A percentile compares a stretch with the other conserved stretches of the same genome.
Conservation (phyloP, 2,113 vertebrate genomes). For the Oxyura jamaicensis region DNA sequence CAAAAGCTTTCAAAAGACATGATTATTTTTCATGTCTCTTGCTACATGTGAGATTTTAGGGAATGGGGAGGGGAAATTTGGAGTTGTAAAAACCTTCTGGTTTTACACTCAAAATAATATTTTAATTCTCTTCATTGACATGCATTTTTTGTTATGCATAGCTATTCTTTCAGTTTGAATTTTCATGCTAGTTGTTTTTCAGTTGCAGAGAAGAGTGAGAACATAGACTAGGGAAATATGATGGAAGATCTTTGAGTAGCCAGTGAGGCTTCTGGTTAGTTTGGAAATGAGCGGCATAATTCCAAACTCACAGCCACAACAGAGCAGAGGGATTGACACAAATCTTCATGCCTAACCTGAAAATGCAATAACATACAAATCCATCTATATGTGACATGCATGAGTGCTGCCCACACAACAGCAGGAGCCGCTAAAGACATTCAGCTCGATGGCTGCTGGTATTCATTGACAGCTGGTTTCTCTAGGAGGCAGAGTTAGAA, state of each 20-base stretch:
- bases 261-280: not conserved
- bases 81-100: not conserved
- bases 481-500: not conserved
- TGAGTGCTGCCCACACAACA: not conserved
- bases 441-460: not conserved
- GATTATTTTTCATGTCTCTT: no score
- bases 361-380: not conserved
- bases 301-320: accelerated
- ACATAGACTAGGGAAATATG: not conserved
- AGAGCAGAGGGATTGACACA: not conserved
- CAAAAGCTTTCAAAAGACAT: no score
- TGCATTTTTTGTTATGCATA: not conserved
- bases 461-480: not conserved
- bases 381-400: not conserved
- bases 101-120: not conserved
- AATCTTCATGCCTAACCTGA: not conserved
- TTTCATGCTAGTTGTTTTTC: not conserved
- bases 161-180: not conserved
- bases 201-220: not conserved
- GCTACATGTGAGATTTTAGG: not conserved
- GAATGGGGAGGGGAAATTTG: not conserved
- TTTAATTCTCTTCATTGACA: not conserved
- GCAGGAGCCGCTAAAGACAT: not conserved
- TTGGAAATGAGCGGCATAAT: not conserved
- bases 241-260: not conserved